Conservation (phyloP, 2,888 invertebrate species). For the Tetragonula carbonaria region DNA sequence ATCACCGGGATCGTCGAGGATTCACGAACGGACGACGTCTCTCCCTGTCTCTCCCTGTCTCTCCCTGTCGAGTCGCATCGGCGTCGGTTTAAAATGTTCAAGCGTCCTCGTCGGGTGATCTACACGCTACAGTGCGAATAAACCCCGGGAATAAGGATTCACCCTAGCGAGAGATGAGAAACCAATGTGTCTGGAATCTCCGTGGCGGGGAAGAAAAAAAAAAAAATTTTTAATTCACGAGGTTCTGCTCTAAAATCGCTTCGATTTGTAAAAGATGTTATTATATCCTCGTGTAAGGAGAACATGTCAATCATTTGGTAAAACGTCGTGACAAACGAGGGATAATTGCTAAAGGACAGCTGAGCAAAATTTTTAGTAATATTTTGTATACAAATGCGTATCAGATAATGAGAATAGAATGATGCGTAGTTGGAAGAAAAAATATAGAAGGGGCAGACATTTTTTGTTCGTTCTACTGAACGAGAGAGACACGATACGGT, state of each 20-base stretch:
- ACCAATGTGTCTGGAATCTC: background rate
- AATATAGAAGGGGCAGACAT: background rate
- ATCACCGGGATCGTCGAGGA: conserved; percentile 42
- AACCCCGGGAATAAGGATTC: conserved; percentile 16
- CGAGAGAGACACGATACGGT: conserved; percentile 5
- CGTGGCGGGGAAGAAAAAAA: background rate
- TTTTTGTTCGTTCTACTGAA: background rate
- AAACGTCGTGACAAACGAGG: background rate
- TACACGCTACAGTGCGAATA: conserved; percentile 2
- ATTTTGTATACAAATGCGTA: background rate
- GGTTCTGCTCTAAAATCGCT: background rate
- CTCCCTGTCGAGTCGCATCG: background rate
- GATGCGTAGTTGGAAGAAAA: background rate
- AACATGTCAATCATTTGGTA: background rate
- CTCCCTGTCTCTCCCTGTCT: conserved; percentile 1
- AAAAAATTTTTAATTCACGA: conserved; percentile 12
- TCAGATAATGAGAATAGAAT: background rate
- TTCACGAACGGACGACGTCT: conserved; percentile 11
- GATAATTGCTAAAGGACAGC: too few species aligned
- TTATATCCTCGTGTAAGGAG: background rate
- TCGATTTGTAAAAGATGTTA: background rate
- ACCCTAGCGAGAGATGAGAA: background rate
- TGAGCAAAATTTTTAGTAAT: background rate
- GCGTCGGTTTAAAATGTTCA: conserved; percentile 28
- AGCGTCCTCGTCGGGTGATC: conserved; percentile 14